A percentile compares a stretch with the other conserved stretches of the same genome.
phyloP scores from a whole-genome alignment of 2,797 vertebrate genomes.

The Cichlasoma orientale region DNA sequence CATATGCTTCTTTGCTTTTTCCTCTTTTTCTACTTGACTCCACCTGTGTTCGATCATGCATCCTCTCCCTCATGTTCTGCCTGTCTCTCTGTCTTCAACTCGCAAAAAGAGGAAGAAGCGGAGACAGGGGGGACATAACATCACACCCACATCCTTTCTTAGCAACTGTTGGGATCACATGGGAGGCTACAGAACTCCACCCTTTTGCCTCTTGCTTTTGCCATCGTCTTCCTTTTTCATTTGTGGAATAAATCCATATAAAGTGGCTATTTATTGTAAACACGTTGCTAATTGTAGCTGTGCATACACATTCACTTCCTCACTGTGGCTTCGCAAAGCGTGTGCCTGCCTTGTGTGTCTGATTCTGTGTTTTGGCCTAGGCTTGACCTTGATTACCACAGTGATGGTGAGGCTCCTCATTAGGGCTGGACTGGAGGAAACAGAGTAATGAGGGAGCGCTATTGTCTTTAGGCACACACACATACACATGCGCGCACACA shows the following conservation, averaged over 20 bases:
- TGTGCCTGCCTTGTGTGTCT: conserved; percentile 19
- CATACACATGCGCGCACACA: conserved; percentile 45
- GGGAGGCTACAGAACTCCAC: conserved; percentile 28
- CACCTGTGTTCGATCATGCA: conserved; percentile 35
- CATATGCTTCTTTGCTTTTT: conserved; percentile 32
- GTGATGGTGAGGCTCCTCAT: conserved; percentile 78
- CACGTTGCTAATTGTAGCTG: conserved; percentile 19
- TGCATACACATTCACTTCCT: background rate
- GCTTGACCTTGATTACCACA: conserved; percentile 82
- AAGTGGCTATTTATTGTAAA: conserved; percentile 6
- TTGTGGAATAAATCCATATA: background rate
- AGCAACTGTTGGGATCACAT: conserved; percentile 27
- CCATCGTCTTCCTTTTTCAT: background rate
- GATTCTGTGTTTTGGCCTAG: conserved; percentile 65
- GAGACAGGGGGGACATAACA: conserved; percentile 42
- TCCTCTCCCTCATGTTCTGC: conserved; percentile 28
- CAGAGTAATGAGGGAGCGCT: conserved; percentile 79
- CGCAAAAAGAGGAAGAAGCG: conserved; percentile 18
- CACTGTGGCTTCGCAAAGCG: conserved; percentile 12
- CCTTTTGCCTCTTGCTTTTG: conserved; percentile 19
- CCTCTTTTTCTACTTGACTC: conserved; percentile 26
- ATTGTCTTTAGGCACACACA: conserved; percentile 63
- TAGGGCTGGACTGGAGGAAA: conserved; percentile 77
- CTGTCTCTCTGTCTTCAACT: conserved; percentile 21
- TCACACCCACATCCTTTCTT: conserved; percentile 50